These are phyloP conservation scores for Chiroxiphia lanceolata DNA, from an alignment of 2,797 vertebrate genomes.

Conservation along the genomic window DNA sequence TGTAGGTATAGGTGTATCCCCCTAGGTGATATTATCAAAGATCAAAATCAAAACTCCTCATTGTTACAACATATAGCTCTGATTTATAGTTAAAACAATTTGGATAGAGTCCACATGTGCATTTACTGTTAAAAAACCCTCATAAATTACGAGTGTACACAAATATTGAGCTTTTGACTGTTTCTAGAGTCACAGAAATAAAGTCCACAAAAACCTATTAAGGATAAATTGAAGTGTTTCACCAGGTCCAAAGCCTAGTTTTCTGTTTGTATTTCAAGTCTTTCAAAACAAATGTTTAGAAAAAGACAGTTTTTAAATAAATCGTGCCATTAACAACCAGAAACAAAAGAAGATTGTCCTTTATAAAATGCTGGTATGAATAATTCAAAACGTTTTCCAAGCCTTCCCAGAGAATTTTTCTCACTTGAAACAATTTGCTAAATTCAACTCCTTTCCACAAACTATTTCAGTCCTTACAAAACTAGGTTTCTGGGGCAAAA, in stretches of 20 bases:
- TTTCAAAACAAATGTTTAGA: neutral
- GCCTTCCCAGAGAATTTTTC: neutral
- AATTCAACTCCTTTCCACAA: neutral
- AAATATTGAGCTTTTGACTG: neutral
- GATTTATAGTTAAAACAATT: neutral
- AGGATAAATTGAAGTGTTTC: neutral
- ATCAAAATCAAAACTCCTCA: neutral
- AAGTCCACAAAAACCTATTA: neutral
- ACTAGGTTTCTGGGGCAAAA: neutral
- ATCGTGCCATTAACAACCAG: neutral
- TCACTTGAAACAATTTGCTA: neutral
- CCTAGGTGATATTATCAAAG: neutral
- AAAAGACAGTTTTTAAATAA: neutral
- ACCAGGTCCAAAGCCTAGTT: neutral
- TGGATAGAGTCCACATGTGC: neutral
- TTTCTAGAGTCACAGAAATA: neutral
- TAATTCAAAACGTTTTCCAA: neutral
- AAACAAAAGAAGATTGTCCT: neutral
- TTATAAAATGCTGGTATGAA: neutral
- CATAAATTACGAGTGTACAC: neutral
- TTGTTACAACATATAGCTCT: neutral
- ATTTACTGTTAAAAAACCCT: neutral
- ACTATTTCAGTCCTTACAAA: neutral
- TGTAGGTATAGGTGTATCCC: neutral
- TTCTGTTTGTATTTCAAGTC: neutral